Evolutionary conservation across 2,888 invertebrate species (phyloP), one percentile per base, ranked within the genome.

Genomic region (Rhimphoctona megacephalus): DNA sequence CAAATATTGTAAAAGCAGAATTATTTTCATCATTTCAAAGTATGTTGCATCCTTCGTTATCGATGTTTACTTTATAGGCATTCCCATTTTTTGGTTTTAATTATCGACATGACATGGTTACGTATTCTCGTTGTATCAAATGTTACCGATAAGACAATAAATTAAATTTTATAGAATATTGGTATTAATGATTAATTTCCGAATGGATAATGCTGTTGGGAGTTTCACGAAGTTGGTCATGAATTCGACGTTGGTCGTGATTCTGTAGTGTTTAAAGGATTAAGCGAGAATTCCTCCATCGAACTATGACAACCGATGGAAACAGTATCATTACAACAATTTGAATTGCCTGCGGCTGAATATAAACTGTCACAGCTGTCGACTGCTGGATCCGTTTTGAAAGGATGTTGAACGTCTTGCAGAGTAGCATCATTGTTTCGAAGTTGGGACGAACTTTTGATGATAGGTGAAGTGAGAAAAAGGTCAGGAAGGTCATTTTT

Each of bases 281-380:
- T 73, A n/a, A 54, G 52, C 6, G 85, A n/a, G 74, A 90, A 90
- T 5, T 90, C 90, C 30, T 90, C 90, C 82, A 89, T 87, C n/a
- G 80, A 66, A 66, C 88, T 89, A 3, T 36, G n/a, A 39, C 70
- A 81, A 33, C 36, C 81, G n/a, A 88, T 43, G 19, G 88, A 89
- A 52, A 81, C 46, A 0, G 9, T 67, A 17, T 85, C 74, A 61
- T 83, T 67, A 5, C 81, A 86, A 25, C 69, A 30, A n/a, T 72
- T 67, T 1, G 80, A 87, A 52, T 36, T 76, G n/a, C 8, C 52
- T n/a, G 30, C 1, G 49, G 36, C 33, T 9, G 85, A 85, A 67
- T 79, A 88, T 8, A 83, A 72, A 67, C 85, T 85, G 36, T 85
- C 88, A 79, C 70, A 88, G 64, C 87, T 88, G 72, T 88, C 85